Evolutionary conservation across 2,888 invertebrate species (phyloP).

Genomic region (Colletes collaris): DNA sequence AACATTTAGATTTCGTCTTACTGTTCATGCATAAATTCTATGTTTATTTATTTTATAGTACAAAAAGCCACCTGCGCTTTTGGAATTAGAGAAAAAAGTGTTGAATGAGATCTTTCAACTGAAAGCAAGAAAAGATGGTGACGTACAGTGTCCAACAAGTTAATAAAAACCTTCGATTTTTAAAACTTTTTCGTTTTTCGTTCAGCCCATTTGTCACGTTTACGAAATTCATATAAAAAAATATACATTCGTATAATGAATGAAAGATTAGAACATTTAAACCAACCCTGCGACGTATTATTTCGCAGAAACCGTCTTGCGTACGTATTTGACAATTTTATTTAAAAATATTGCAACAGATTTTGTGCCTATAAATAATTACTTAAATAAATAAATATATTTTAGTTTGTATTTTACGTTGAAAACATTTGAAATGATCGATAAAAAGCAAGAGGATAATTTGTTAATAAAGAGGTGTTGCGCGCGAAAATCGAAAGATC

Average conservation of each 20-base stretch:
- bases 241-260: not conserved
- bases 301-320: too few species aligned
- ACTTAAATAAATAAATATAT: not conserved
- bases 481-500: conserved; percentile 64
- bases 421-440: not conserved
- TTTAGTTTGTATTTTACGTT: not conserved
- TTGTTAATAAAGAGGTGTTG: not conserved
- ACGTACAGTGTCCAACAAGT: conserved; percentile 80
- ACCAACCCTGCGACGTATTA: not conserved
- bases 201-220: not conserved
- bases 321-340: not conserved
- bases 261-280: not conserved
- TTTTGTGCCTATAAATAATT: too few species aligned
- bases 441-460: not conserved
- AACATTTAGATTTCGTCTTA: conserved; percentile 7
- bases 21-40: conserved; percentile 23
- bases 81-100: conserved; percentile 87
- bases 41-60: conserved; percentile 85
- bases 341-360: not conserved
- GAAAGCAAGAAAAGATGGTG: conserved; percentile 75
- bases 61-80: conserved; percentile 88
- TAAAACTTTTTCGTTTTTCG: conserved; percentile 13
- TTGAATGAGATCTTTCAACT: conserved; percentile 76
- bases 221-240: not conserved
- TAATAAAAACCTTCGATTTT: conserved; percentile 61